phyloP scores from a whole-genome alignment of 1,140 invertebrate genomes.

The Meteorus sp. region DNA sequence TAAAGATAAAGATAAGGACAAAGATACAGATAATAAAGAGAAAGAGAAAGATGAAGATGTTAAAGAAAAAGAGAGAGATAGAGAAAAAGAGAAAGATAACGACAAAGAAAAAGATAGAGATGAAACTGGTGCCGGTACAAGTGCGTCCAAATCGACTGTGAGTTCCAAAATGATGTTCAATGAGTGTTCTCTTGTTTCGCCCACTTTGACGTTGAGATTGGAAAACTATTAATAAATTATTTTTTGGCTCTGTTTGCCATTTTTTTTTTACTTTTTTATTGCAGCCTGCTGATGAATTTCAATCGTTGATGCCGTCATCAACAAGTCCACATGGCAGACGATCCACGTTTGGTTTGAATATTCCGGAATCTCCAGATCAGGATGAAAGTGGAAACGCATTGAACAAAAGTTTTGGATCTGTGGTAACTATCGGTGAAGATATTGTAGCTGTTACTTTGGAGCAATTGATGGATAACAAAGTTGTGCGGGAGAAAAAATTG shows the following conservation, averaged over 20 bases:
- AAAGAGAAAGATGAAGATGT: no score
- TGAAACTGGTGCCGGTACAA: conserved; percentile 44
- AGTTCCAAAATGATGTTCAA: conserved; percentile 36
- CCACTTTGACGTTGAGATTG: conserved; percentile 41
- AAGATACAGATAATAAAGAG: conserved; percentile 15
- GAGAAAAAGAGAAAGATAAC: conserved; percentile 17
- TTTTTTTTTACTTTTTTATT: no score
- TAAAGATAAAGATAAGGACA: conserved; percentile 21
- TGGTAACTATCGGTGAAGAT: conserved; percentile 58
- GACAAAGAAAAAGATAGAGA: conserved; percentile 18
- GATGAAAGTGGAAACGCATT: conserved; percentile 46
- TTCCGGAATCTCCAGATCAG: conserved; percentile 45
- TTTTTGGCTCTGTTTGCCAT: no score
- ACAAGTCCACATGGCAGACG: conserved; percentile 48
- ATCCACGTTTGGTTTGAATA: conserved; percentile 45
- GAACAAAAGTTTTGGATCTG: conserved; percentile 50
- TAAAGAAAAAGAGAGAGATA: conserved; percentile 3
- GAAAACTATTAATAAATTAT: no score
- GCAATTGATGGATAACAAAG: conserved; percentile 78
- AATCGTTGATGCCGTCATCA: conserved; percentile 40
- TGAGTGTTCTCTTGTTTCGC: not conserved
- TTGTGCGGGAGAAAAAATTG: conserved; percentile 76
- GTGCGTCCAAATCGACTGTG: conserved; percentile 51
- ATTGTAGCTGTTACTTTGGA: conserved; percentile 78
- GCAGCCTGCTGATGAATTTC: conserved; percentile 48